Percentiles rank a stretch among this genome's conserved stretches.
These are phyloP conservation scores for Spisula subtruncata DNA, from an alignment of 2,888 invertebrate genomes.

Conservation along the genomic window DNA sequence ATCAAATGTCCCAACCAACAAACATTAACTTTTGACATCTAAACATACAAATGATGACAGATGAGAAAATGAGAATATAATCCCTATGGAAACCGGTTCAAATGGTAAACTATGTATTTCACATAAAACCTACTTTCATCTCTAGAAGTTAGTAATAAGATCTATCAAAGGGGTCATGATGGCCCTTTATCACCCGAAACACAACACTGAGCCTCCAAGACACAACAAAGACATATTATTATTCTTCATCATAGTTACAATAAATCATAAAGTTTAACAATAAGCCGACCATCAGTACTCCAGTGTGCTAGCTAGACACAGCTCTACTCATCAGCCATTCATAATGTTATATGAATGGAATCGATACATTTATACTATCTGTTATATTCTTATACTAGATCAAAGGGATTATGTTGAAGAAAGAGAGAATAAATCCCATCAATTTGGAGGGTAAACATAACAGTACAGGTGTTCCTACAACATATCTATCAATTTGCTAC, in stretches of 20 bases:
- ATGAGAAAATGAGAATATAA: background rate
- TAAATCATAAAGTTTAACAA: too few relatives aligned
- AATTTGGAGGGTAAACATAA: background rate
- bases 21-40: background rate
- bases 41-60: constrained; percentile 24
- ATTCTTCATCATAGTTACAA: too few relatives aligned
- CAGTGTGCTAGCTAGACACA: background rate
- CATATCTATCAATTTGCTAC: background rate
- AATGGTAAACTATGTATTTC: background rate
- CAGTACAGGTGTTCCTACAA: background rate
- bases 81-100: background rate
- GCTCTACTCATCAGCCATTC: background rate
- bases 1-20: background rate
- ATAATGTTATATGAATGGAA: background rate
- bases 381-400: background rate
- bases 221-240: too few relatives aligned
- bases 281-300: too few relatives aligned
- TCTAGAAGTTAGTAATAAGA: background rate
- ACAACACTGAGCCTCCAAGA: too few relatives aligned
- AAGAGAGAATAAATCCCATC: background rate
- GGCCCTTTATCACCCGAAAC: too few relatives aligned
- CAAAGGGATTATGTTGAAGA: background rate
- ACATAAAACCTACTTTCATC: background rate
- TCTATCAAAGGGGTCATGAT: background rate
- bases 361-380: background rate